phyloP scores from a whole-genome alignment of 2,113 vertebrate genomes.

The Fregata magnificens region DNA sequence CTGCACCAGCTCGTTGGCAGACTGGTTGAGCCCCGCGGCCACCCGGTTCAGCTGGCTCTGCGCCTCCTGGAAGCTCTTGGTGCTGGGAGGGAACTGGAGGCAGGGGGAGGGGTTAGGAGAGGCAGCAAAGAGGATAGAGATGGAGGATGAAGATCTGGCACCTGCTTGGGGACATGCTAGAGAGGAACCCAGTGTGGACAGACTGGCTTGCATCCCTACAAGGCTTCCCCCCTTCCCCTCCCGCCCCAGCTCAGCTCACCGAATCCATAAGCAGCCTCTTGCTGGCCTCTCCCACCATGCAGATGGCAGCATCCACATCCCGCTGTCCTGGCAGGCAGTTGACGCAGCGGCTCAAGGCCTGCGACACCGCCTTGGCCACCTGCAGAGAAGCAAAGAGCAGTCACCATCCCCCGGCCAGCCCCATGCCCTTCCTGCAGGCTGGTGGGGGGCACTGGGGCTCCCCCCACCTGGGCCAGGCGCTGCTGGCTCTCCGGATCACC shows the following conservation, averaged over 20 bases:
- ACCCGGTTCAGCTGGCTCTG: slow-evolving; percentile 87
- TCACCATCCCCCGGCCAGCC: neutral
- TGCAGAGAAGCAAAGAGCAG: slow-evolving; percentile 26
- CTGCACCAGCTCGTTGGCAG: slow-evolving; percentile 91
- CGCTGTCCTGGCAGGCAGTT: slow-evolving; percentile 93
- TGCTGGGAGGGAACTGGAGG: slow-evolving; percentile 85
- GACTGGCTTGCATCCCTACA: neutral
- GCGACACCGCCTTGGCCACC: slow-evolving; percentile 93
- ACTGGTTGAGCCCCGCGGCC: slow-evolving; percentile 88
- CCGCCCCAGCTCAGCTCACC: slow-evolving; percentile 55
- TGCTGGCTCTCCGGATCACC: slow-evolving; percentile 91
- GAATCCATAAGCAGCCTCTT: slow-evolving; percentile 84
- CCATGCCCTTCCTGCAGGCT: neutral
- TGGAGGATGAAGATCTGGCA: neutral
- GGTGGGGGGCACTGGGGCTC: neutral
- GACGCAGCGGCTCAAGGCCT: slow-evolving; percentile 88
- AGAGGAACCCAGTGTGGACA: neutral
- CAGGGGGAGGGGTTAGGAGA: neutral
- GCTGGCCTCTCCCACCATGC: slow-evolving; percentile 89
- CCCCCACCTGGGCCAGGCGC: slow-evolving; percentile 87
- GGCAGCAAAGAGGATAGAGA: neutral
- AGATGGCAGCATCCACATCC: slow-evolving; percentile 91
- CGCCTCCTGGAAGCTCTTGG: slow-evolving; percentile 89
- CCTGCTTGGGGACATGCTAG: neutral
- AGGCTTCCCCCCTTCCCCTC: neutral